These are phyloP conservation scores for Pygmarrhopalites habei DNA, from an alignment of 1,140 invertebrate genomes.

Conservation along the genomic window DNA sequence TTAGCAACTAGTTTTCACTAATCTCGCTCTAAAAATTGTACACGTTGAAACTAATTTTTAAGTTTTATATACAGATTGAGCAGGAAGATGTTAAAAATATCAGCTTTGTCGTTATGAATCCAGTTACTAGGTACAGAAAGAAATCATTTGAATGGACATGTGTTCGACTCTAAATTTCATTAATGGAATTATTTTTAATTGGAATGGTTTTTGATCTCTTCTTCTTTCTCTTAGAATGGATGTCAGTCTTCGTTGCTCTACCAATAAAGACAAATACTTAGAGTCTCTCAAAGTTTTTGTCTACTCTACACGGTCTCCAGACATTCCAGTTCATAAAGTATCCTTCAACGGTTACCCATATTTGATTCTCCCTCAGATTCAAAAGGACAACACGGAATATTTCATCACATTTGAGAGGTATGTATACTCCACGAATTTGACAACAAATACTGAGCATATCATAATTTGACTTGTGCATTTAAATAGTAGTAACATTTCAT, in stretches of 20 bases:
- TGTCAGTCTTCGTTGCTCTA: conserved; percentile 23
- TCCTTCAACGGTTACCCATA: conserved; percentile 33
- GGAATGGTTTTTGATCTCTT: too few species aligned
- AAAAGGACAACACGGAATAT: conserved; percentile 33
- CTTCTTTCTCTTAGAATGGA: too few species aligned
- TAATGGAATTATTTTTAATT: too few species aligned
- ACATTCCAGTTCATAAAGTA: conserved; percentile 25
- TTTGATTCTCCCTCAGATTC: conserved; percentile 36
- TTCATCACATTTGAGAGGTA: conserved; percentile 34
- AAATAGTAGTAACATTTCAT: too few species aligned
- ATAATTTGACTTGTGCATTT: too few species aligned
- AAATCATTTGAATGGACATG: too few species aligned
- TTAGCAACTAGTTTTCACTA: too few species aligned
- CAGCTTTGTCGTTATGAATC: conserved; percentile 26
- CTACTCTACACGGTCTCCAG: conserved; percentile 26
- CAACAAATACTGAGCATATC: too few species aligned
- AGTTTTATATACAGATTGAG: conserved; percentile 27
- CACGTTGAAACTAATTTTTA: conserved; percentile 8
- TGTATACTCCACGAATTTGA: too few species aligned
- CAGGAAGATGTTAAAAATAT: conserved; percentile 25
- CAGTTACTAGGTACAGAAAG: too few species aligned
- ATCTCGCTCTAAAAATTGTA: background rate
- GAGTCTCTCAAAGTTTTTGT: conserved; percentile 28
- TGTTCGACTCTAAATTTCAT: too few species aligned
- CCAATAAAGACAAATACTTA: conserved; percentile 32